A percentile compares a stretch with the other conserved stretches of the same genome.
Evolutionary conservation across 2,113 vertebrate genomes (phyloP).

Genomic region (Halichoerus grypus): DNA sequence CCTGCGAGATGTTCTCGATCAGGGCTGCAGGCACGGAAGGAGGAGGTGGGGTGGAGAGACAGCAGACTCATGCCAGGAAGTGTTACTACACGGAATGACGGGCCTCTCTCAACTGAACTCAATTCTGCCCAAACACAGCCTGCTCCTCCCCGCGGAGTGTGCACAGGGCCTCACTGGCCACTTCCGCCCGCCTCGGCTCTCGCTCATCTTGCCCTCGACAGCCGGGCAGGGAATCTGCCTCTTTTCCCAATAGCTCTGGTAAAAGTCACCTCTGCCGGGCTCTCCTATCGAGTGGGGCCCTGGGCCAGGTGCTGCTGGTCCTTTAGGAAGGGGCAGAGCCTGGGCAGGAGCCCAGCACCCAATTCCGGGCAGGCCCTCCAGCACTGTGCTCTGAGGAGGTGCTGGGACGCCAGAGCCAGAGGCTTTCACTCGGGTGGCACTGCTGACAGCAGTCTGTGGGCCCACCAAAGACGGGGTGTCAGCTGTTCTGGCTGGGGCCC

Average conservation of each 20-base stretch:
- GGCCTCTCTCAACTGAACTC: background rate
- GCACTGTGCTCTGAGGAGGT: rapidly evolving
- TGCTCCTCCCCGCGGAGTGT: background rate
- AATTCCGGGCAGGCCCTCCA: rapidly evolving
- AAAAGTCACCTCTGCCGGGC: background rate
- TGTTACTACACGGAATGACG: background rate
- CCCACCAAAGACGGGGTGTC: background rate
- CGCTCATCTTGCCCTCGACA: rapidly evolving
- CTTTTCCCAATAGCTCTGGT: background rate
- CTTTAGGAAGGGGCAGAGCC: background rate
- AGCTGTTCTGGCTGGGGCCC: background rate
- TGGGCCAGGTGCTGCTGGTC: background rate
- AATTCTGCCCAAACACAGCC: background rate
- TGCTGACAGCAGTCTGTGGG: background rate
- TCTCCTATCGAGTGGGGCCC: rapidly evolving
- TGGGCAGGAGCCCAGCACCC: rapidly evolving
- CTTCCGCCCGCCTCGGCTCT: background rate
- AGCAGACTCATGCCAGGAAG: background rate
- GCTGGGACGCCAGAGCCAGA: background rate
- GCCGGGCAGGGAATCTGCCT: rapidly evolving
- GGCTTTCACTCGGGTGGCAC: background rate
- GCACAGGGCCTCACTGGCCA: rapidly evolving
- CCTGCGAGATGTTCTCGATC: background rate
- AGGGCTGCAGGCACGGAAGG: background rate
- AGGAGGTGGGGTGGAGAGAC: background rate